Evolutionary conservation across 2,113 vertebrate genomes (phyloP), one percentile per base, ranked within the genome.

Genomic region (Phylloscopus trochiloides): DNA sequence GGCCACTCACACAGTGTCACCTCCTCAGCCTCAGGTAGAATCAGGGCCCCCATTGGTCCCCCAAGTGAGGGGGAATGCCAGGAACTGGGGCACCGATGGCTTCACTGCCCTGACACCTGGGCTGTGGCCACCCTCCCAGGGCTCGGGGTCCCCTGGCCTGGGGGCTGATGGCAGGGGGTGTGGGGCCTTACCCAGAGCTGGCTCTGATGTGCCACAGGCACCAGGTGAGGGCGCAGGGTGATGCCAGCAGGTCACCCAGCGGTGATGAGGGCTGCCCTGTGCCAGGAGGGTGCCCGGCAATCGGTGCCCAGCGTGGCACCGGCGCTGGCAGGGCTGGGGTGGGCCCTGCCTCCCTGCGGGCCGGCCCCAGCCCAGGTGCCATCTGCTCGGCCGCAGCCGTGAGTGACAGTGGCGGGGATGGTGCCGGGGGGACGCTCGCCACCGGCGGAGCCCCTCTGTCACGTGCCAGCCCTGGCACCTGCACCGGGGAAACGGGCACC

Each of bases 51-150:
- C 17, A 0, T 0, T 1, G 5, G 7, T 42, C 6, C 51, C 28
- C 25, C 32, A 1, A 71, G 45, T 21, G 20, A 47, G 10, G 45
- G 45, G 45, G 45, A 47, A 11, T 13, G 48, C 40, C 10, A 7
- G 38, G 14, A 62, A 1, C 5, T 0, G 1, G 7, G 22, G 14
- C 68, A 36, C 3, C 2, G 0, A 10, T 2, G 2, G 40, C 48
- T n/a, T 50, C 0, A 0, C 40, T 7, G 31, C 55, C 52, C 24
- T 5, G 4, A 43, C 0, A 1, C 58, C 2, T 0, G 3, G 5
- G 26, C 2, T 24, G 75, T 40, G 31, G 38, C 26, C 3, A 0
- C 31, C 32, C 25, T 1, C 40, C 1, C 0, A 14, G 63, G 17
- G 3, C 29, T 29, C 24, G 18, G 62, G 10, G 63, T 59, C 32